Evolutionary conservation across 2,113 vertebrate species (phyloP), one percentile per base, ranked within the genome.

Genomic region (Panthera tigris): DNA sequence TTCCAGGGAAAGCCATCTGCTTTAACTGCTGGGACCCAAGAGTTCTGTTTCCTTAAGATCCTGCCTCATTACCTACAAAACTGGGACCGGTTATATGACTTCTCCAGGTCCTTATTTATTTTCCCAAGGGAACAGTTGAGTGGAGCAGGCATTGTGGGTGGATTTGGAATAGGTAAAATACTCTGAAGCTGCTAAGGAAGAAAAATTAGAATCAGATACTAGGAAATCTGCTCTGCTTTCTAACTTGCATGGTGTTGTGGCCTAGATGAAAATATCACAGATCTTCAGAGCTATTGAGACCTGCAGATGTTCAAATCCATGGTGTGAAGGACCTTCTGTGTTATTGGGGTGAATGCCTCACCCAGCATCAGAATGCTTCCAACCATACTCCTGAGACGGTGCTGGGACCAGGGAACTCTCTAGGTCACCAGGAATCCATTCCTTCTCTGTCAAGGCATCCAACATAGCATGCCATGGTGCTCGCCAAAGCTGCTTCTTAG

Each of bases 31-130:
- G 16, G n/a, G 45, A 93, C 48, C 23, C 27, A 29, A 65, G 85
- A 92, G 41, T 69, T 88, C 52, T 55, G 39, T 91, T 97, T 90
- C 89, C 25, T 80, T 87, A 87, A 39, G 55, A 93, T 36, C 83
- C n/a, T 74, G 31, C 16, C 48, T 89, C 31, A 36, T 52, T 41
- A 85, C 25, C 68, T 86, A 66, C 27, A 85, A 91, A 88, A 80
- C 55, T 86, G 79, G 29, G 63, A 66, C 61, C 84, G 25, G 19
- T 57, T 52, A 68, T 57, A 11, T 65, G 63, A 89, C 7, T 21
- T 80, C 68, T 90, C 79, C 25, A 15, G 10, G 6, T 50, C 27
- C 23, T 41, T 29, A 29, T 88, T 50, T 74, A 52, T 63, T 73
- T 84, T 25, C 81, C 31, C 31, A 48, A 0, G 18, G 68, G 52